Conservation (phyloP, 2,888 invertebrate species). For the Drosophila paracracens region DNA sequence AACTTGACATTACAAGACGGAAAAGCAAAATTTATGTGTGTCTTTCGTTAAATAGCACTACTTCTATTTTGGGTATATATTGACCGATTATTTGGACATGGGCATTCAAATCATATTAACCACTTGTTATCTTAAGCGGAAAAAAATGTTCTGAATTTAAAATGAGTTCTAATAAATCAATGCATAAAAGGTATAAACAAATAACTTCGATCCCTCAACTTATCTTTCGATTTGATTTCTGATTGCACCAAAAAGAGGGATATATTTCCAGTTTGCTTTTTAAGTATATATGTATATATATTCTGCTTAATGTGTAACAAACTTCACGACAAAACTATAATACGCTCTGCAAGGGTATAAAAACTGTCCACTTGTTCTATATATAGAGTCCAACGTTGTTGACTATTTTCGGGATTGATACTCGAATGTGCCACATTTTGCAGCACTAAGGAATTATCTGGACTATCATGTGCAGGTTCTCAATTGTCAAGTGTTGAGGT, state of each 20-base stretch:
- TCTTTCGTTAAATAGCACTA: not conserved
- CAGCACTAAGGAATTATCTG: not conserved
- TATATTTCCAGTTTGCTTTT: not conserved
- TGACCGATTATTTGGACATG: not conserved
- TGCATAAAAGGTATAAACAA: not conserved
- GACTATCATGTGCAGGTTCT: not conserved
- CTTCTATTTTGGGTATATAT: not conserved
- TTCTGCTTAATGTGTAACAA: not conserved
- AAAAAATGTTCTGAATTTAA: not conserved
- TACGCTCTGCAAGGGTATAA: not conserved
- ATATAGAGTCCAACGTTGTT: not conserved
- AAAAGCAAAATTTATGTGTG: not conserved
- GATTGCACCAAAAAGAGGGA: not conserved
- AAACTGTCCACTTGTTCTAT: not conserved
- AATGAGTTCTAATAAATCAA: not conserved
- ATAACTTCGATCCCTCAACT: not conserved
- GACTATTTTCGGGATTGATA: not conserved
- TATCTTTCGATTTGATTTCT: not conserved
- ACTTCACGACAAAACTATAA: not conserved
- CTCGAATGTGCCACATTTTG: not conserved
- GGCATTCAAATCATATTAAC: no score
- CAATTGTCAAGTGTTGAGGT: conserved; percentile 1
- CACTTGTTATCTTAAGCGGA: not conserved
- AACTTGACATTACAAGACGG: not conserved
- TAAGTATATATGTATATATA: not conserved